These are phyloP conservation scores for Folsomia manolachei DNA, from an alignment of 2,888 invertebrate species.

Conservation along the genomic window DNA sequence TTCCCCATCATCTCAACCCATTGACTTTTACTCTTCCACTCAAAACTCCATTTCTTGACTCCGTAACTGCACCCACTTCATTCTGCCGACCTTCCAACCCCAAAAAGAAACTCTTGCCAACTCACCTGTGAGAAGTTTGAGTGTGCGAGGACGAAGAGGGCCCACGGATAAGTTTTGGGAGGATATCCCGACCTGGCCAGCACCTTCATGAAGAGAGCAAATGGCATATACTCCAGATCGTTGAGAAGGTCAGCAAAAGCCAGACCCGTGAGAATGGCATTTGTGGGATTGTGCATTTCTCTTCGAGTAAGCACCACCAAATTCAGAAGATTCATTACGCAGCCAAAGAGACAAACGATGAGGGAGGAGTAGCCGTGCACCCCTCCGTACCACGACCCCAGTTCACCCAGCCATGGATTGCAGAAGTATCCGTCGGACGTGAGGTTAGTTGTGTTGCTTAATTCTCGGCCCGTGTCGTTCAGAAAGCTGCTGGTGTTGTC, in stretches of 20 bases:
- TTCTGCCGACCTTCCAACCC: no score
- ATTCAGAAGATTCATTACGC: slow-evolving; percentile 86
- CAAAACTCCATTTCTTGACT: no score
- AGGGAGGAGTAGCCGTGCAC: slow-evolving; percentile 72
- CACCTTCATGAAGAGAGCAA: slow-evolving; percentile 71
- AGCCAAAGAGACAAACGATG: slow-evolving; percentile 83
- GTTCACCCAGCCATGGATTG: neutral
- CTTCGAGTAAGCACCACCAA: slow-evolving; percentile 83
- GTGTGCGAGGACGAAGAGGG: slow-evolving; percentile 82
- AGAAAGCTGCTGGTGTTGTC: neutral
- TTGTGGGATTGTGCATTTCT: slow-evolving; percentile 89
- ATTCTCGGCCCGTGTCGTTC: neutral
- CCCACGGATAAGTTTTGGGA: slow-evolving; percentile 66
- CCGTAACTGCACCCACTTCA: no score
- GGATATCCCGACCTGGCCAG: slow-evolving; percentile 25
- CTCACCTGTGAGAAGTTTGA: slow-evolving; percentile 83
- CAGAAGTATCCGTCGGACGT: neutral
- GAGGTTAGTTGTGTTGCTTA: neutral
- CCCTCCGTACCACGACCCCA: neutral
- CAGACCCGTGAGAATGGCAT: slow-evolving; percentile 82
- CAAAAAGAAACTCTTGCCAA: neutral
- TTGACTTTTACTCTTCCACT: neutral
- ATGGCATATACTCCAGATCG: slow-evolving; percentile 91
- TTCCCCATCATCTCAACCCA: neutral
- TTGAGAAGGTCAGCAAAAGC: slow-evolving; percentile 92